These are phyloP conservation scores for Vultur gryphus DNA, from an alignment of 2,797 vertebrate genomes.

Conservation along the genomic window DNA sequence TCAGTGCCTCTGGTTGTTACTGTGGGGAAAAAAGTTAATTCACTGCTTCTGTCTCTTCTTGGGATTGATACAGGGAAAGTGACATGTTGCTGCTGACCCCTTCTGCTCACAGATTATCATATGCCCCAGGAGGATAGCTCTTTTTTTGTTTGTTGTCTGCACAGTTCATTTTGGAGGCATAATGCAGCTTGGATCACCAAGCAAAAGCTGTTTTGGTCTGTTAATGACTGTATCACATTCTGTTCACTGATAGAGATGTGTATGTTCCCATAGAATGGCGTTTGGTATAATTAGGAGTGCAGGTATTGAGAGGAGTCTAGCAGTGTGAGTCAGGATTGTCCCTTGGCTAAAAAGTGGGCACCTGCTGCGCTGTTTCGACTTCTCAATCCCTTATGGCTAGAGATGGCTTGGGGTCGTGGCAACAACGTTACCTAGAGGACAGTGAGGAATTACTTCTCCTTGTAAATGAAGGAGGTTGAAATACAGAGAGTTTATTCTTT, in stretches of 20 bases:
- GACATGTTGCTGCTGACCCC: not conserved
- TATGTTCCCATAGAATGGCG: not conserved
- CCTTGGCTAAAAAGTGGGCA: not conserved
- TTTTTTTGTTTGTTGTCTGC: not conserved
- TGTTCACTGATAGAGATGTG: not conserved
- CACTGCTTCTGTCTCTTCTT: not conserved
- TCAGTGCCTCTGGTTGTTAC: not conserved
- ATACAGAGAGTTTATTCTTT: not conserved
- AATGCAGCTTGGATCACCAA: not conserved
- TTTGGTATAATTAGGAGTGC: not conserved
- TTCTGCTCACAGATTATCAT: not conserved
- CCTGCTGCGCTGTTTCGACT: not conserved
- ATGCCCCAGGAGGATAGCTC: not conserved
- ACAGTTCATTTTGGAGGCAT: not conserved
- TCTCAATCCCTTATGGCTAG: not conserved
- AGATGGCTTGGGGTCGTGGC: not conserved
- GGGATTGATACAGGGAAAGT: not conserved
- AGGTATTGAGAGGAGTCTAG: not conserved
- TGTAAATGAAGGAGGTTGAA: not conserved
- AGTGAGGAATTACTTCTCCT: not conserved
- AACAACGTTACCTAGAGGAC: rapidly evolving
- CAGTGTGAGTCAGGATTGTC: not conserved
- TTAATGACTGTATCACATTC: rapidly evolving
- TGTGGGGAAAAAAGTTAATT: not conserved
- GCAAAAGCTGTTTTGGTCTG: not conserved